Percentiles rank a stretch among this genome's conserved stretches.
Evolutionary conservation across 2,888 invertebrate species (phyloP).

Genomic region (Drosophila lacicola): DNA sequence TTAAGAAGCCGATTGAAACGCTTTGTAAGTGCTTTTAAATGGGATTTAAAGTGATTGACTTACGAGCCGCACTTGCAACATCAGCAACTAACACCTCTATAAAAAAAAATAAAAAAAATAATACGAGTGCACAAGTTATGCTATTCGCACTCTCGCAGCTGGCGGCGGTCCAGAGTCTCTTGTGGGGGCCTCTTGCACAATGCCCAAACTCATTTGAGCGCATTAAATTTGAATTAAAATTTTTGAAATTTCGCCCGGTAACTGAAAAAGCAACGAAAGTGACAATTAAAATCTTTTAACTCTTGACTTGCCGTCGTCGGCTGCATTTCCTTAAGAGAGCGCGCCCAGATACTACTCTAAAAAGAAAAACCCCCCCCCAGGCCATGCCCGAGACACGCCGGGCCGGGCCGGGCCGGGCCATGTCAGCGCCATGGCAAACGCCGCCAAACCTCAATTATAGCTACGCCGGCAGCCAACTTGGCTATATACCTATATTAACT

Average conservation of each 20-base stretch:
- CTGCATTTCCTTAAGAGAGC: conserved; percentile 72
- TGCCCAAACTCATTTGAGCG: conserved; percentile 65
- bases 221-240: conserved; percentile 77
- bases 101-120: conserved; percentile 18
- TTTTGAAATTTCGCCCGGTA: conserved; percentile 65
- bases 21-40: conserved; percentile 35
- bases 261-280: conserved; percentile 65
- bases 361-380: conserved; percentile 28
- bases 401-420: conserved; percentile 27
- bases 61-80: conserved; percentile 47
- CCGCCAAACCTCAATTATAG: conserved; percentile 65
- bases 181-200: conserved; percentile 58
- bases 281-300: conserved; percentile 68
- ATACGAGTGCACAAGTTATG: conserved; percentile 10
- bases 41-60: conserved; percentile 34
- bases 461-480: conserved; percentile 56
- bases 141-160: conserved; percentile 26
- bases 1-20: conserved; percentile 27
- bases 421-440: conserved; percentile 38
- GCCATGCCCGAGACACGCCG: conserved; percentile 28
- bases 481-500: conserved; percentile 26
- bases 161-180: conserved; percentile 30
- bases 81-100: conserved; percentile 10
- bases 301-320: conserved; percentile 28
- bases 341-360: conserved; percentile 37